Conservation (phyloP, 2,113 vertebrate species). For the Microtus ochrogaster region DNA sequence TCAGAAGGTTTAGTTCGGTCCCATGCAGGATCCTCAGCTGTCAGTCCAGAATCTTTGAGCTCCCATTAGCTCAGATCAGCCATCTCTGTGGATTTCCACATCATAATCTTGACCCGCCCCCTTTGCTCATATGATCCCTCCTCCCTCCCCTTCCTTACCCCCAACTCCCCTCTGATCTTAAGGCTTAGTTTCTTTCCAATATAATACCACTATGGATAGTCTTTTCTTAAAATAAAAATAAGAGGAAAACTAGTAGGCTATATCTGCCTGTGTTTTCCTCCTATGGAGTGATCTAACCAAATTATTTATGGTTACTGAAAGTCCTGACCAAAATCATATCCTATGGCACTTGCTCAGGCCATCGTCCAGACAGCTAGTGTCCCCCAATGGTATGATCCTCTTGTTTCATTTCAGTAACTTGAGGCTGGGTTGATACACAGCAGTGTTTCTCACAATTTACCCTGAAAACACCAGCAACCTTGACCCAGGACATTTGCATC, state of each 20-base stretch:
- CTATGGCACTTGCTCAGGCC: neutral
- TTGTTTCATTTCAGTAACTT: slow-evolving; percentile 17
- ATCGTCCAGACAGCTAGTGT: neutral
- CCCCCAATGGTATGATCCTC: neutral
- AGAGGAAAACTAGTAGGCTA: neutral
- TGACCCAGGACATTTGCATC: neutral
- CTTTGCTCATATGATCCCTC: too few species aligned
- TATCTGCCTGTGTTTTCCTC: neutral
- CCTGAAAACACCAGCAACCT: neutral
- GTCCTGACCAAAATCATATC: neutral
- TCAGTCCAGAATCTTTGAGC: too few species aligned
- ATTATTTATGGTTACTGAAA: neutral
- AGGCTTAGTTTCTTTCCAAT: neutral
- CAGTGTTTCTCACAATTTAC: neutral
- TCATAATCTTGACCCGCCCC: too few species aligned
- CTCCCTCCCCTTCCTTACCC: too few species aligned
- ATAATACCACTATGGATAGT: neutral
- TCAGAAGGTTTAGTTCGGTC: too few species aligned
- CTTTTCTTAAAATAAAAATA: neutral
- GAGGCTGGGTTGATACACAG: neutral
- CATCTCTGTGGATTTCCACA: too few species aligned
- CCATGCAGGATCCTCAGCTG: too few species aligned
- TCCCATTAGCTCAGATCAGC: too few species aligned
- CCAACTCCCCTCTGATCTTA: neutral
- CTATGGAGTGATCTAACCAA: neutral